Conservation (phyloP, 1,140 invertebrate genomes). For the Bursaphelenchus mucronatus region DNA sequence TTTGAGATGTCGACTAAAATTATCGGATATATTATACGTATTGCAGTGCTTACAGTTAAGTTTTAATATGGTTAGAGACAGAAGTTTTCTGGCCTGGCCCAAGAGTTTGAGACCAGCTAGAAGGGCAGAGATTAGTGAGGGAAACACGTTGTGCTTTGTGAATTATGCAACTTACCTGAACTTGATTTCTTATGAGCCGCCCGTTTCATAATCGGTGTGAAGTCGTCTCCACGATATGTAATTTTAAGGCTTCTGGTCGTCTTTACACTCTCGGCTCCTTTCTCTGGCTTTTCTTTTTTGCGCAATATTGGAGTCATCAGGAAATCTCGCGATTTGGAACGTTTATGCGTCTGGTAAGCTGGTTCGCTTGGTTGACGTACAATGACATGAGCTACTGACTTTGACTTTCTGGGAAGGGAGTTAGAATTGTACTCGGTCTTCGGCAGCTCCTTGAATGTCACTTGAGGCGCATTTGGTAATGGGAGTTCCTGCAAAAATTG, state of each 20-base stretch:
- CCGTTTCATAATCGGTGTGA: slow-evolving; percentile 2
- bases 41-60: too few relatives aligned
- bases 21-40: too few relatives aligned
- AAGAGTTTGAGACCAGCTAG: too few relatives aligned
- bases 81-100: too few relatives aligned
- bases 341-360: not conserved
- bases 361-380: slow-evolving; percentile 16
- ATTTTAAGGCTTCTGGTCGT: slow-evolving; percentile 19
- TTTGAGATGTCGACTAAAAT: slow-evolving; percentile 17
- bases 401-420: not conserved
- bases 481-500: not conserved
- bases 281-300: not conserved
- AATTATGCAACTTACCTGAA: slow-evolving; percentile 5
- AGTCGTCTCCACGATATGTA: not conserved
- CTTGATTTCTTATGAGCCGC: slow-evolving; percentile 16
- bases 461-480: too few relatives aligned
- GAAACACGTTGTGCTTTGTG: too few relatives aligned
- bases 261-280: slow-evolving; percentile 14
- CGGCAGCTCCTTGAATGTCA: too few relatives aligned
- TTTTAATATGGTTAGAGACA: too few relatives aligned
- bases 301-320: slow-evolving; percentile 9
- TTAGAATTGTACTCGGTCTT: too few relatives aligned
- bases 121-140: too few relatives aligned
- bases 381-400: slow-evolving; percentile 9
- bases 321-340: slow-evolving; percentile 12